Base-by-base conservation (phyloP, 2,888 invertebrate genomes). In the Macaria notata region DNA sequence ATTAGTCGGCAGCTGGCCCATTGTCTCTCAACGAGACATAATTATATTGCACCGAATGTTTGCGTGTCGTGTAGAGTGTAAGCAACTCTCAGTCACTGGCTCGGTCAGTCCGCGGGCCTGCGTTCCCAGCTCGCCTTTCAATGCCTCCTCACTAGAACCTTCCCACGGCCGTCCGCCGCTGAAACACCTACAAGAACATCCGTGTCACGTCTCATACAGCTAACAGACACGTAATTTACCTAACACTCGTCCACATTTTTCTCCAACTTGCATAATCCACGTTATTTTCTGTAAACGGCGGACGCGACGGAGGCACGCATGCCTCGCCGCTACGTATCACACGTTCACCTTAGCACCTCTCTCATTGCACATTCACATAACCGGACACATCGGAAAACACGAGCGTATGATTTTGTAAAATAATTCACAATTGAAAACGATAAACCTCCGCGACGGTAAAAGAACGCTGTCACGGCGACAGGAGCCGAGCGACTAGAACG, bases 261-360 rank as follows among this genome's bases (percentile, higher is more conserved):
- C 78, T 82, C 81, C 84, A 83, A 84, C 88, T 88, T 88, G 90
- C 88, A 88, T 88, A 89, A 88, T 91, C 84, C 87, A 84, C 80
- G 81, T 83, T 88, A 86, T 88, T 87, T 83, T 79, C 81, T 85
- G 80, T 86, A 87, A 87, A 89, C 85, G 86, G 87, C 86, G 83
- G 86, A 85, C 81, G 83, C 82, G 75, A 79, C 72, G 70, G 75
- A 77, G 79, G 81, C 83, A 82, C 78, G 82, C 89, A 90, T 88
- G 67, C 75, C 84, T 79, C 75, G 71, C 69, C 71, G 75, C 70
- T 67, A 68, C 73, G 68, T 67, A 69, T 67, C 61, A 56, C 71
- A 69, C 67, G 69, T 75, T 81, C 75, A 79, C 73, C 75, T 78
- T 68, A 68, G 73, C 67, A 72, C 73, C 75, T 68, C 69, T 65